Evolutionary conservation across 2,888 invertebrate genomes (phyloP).

Genomic region (Polyommatus iphigenia): DNA sequence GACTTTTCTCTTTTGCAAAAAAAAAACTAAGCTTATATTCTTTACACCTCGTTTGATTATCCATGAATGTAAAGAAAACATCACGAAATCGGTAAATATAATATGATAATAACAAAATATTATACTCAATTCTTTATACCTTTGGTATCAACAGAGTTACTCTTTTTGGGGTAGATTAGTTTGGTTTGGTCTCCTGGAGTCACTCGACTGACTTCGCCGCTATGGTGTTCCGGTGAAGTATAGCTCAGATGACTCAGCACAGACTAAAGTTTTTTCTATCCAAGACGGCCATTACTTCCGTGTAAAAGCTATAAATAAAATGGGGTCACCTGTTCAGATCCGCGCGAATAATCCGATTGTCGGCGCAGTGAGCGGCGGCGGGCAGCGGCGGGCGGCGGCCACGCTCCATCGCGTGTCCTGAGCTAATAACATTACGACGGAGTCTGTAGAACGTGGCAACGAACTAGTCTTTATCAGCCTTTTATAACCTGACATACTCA

Average conservation of each 20-base stretch:
- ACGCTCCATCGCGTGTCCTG: constrained; percentile 58
- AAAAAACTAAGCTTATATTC: too few relatives aligned
- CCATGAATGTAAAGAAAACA: too few relatives aligned
- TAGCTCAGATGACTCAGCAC: too few relatives aligned
- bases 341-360: constrained; percentile 71
- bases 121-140: too few relatives aligned
- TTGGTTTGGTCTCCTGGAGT: too few relatives aligned
- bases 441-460: constrained; percentile 34
- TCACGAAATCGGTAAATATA: too few relatives aligned
- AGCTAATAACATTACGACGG: constrained; percentile 63
- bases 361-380: constrained; percentile 47
- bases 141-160: too few relatives aligned
- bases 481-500: not conserved
- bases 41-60: too few relatives aligned
- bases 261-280: not conserved
- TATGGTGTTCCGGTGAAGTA: too few relatives aligned
- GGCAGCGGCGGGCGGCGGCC: constrained; percentile 40
- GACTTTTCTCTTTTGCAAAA: not conserved
- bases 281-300: not conserved
- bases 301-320: constrained; percentile 40
- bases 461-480: not conserved
- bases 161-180: too few relatives aligned
- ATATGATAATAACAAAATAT: too few relatives aligned
- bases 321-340: constrained; percentile 65
- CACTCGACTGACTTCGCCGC: too few relatives aligned